phyloP scores from a whole-genome alignment of 2,113 vertebrate species.

The Ictidomys tridecemlineatus region DNA sequence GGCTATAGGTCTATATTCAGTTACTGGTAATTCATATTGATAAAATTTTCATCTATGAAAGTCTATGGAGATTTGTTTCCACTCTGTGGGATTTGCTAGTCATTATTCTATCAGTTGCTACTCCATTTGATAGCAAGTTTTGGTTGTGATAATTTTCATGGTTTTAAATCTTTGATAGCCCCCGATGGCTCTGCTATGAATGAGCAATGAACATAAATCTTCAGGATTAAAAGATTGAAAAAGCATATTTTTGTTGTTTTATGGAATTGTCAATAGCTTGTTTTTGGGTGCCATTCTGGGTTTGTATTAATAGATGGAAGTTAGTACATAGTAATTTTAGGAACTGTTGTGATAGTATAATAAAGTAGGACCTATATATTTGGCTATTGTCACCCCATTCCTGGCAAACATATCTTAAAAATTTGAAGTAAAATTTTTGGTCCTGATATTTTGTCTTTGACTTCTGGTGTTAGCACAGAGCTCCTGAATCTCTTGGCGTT shows the following conservation, averaged over 20 bases:
- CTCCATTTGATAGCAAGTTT: neutral
- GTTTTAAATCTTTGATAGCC: neutral
- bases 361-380: neutral
- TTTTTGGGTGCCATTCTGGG: neutral
- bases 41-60: neutral
- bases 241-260: neutral
- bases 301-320: slow-evolving; percentile 31
- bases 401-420: neutral
- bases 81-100: neutral
- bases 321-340: neutral
- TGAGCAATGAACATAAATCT: neutral
- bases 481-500: neutral
- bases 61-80: neutral
- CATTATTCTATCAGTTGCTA: neutral
- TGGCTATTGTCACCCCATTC: neutral
- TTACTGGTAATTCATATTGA: neutral
- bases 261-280: neutral
- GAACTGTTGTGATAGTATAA: neutral
- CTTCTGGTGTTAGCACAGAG: neutral
- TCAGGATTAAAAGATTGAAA: neutral
- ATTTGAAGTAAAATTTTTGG: neutral
- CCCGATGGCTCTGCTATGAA: neutral
- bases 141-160: neutral
- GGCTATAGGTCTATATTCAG: neutral
- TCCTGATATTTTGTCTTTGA: neutral